Percentiles rank a stretch among this genome's conserved stretches.
These are phyloP conservation scores for Phyllotreta striolata DNA, from an alignment of 2,888 invertebrate species.

Conservation along the genomic window DNA sequence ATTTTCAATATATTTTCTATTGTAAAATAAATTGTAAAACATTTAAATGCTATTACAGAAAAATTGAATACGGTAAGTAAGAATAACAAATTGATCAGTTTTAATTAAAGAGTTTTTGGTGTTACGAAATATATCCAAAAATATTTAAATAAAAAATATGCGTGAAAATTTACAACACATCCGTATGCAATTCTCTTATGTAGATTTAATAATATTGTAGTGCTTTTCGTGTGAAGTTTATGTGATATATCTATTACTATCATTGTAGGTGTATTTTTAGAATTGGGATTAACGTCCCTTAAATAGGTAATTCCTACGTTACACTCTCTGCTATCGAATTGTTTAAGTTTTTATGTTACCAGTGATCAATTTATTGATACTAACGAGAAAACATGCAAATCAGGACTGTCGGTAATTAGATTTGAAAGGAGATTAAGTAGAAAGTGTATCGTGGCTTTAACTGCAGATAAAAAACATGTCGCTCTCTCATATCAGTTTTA, in stretches of 20 bases:
- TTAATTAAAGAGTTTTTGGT: no score
- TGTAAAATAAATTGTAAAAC: background rate
- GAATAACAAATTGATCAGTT: no score
- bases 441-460: slow-evolving; percentile 37
- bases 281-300: slow-evolving; percentile 36
- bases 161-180: background rate
- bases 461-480: slow-evolving; percentile 40
- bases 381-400: no score
- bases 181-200: slow-evolving; percentile 52
- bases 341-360: background rate
- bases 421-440: slow-evolving; percentile 14
- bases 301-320: slow-evolving; percentile 41
- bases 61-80: no score
- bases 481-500: slow-evolving; percentile 34
- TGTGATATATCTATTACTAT: slow-evolving; percentile 62
- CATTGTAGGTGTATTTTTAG: slow-evolving; percentile 49
- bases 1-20: slow-evolving; percentile 8
- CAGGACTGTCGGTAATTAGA: background rate
- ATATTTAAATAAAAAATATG: background rate
- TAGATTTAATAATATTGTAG: slow-evolving; percentile 60
- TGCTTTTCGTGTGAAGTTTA: slow-evolving; percentile 65
- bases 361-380: no score
- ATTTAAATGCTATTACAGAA: no score
- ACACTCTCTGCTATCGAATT: slow-evolving; percentile 34
- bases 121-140: background rate